Conservation (phyloP, 2,797 vertebrate genomes). For the Danionella dracula region DNA sequence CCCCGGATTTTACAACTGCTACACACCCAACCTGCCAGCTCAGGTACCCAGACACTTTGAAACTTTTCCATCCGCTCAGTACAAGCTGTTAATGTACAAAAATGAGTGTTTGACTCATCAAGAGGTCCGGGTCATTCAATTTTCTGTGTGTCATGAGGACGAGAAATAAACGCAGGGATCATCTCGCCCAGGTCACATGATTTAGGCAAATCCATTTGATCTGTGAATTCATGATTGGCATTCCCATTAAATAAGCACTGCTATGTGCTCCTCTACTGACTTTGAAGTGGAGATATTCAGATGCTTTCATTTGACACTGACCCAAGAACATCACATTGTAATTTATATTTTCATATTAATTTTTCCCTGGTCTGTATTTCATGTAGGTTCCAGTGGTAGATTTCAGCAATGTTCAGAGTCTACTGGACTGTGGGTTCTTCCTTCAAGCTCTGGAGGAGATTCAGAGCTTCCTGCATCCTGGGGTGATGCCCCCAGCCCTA, state of each 20-base stretch:
- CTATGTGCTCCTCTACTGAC: not conserved
- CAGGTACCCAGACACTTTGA: constrained; percentile 40
- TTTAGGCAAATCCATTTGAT: constrained; percentile 53
- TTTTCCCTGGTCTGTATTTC: not conserved
- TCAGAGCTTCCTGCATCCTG: constrained; percentile 58
- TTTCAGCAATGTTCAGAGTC: constrained; percentile 42
- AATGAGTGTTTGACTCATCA: constrained; percentile 26
- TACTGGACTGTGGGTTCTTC: constrained; percentile 49
- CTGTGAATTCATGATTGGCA: constrained; percentile 42
- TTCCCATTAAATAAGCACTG: constrained; percentile 43
- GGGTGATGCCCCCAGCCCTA: constrained; percentile 70
- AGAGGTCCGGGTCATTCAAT: constrained; percentile 39
- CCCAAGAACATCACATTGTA: not conserved
- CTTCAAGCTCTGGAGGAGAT: constrained; percentile 71
- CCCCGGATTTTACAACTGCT: constrained; percentile 32
- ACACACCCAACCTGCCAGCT: constrained; percentile 11
- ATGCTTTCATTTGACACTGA: constrained; percentile 19
- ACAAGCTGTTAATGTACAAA: constrained; percentile 2
- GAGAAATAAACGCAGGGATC: constrained; percentile 41
- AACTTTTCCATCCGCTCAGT: constrained; percentile 20
- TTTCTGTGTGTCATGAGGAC: constrained; percentile 36
- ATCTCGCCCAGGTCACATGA: constrained; percentile 63
- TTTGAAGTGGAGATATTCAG: constrained; percentile 25
- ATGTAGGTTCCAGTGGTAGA: constrained; percentile 34
- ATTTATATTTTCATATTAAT: not conserved